These are phyloP conservation scores for Gavia stellata DNA, from an alignment of 2,113 vertebrate species.

Conservation along the genomic window DNA sequence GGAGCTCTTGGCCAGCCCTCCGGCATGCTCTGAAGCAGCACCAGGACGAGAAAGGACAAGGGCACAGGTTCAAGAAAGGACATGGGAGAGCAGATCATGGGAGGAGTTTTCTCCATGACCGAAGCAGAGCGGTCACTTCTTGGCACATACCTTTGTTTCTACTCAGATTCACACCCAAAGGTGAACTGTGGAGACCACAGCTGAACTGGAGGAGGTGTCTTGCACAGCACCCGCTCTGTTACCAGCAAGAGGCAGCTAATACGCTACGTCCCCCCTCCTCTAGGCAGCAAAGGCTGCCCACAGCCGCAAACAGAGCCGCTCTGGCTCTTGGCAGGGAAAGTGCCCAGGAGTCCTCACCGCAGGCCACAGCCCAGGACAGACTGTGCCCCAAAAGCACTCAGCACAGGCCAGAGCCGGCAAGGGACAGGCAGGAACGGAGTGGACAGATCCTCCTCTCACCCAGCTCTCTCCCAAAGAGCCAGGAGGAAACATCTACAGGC, in stretches of 20 bases:
- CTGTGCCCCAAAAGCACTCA: rapidly evolving
- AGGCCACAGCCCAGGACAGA: not conserved
- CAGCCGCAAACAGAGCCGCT: not conserved
- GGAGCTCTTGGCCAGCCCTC: not conserved
- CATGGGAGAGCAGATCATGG: not conserved
- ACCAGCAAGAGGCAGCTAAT: rapidly evolving
- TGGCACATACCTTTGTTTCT: not conserved
- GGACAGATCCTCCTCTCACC: not conserved
- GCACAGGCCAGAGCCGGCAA: not conserved
- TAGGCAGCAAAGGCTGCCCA: not conserved
- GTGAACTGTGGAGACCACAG: not conserved
- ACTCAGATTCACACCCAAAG: not conserved
- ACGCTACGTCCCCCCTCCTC: not conserved
- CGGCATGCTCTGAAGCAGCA: not conserved
- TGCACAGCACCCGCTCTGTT: rapidly evolving
- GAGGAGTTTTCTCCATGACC: not conserved
- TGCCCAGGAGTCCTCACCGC: not conserved
- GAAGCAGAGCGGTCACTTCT: not conserved
- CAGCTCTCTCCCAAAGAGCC: not conserved
- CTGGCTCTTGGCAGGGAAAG: not conserved
- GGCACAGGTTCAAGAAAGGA: not conserved
- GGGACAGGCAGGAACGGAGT: not conserved
- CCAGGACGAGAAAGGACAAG: not conserved
- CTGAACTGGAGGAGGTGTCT: rapidly evolving
- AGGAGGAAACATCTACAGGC: not conserved